Evolutionary conservation across 2,797 vertebrate genomes (phyloP), one percentile per base, ranked within the genome.

Genomic region (Gymnodraco acuticeps): DNA sequence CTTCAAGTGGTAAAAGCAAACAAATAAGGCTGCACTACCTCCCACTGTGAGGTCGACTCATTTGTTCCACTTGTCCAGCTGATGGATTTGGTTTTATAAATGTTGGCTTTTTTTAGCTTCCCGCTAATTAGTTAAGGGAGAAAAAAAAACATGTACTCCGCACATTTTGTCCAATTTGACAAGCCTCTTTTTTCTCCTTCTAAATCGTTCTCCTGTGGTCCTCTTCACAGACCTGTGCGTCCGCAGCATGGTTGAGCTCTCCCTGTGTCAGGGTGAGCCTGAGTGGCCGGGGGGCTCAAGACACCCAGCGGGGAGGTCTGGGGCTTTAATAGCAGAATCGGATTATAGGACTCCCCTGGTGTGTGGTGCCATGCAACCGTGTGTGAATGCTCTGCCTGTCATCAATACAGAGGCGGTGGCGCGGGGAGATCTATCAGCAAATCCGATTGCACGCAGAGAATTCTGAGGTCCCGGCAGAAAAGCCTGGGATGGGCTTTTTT

Each of bases 41-140:
- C 89, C 90, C 68, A 7, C 91, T 85, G 91, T 77, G 92, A 93
- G 92, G 87, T 91, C 78, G 79, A 76, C 89, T 93, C 87, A 88
- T 94, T 95, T 93, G 93, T 95, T 95, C 95, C 92, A 95, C 93
- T 90, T 93, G 95, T 95, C 95, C 81, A 23, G 83, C 93, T 95
- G 94, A 95, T 96, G 92, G 92, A 95, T 96, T 93, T 92, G 78
- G 88, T 92, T 95, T 93, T 91, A 86, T 88, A 87, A 87, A 92
- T 85, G 92, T 77, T 83, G 75, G 74, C 93, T 94, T 94, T 93
- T 94, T 95, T 94, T 94, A 94, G 92, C 90, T 77, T 82, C 51
- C 19, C 73, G 51, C 90, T 95, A 94, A 95, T 95, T 93, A 91
- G 87, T 88, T 76, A 90, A 82, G 88, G 82, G 84, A 84, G 73